These are phyloP conservation scores for Cyprinodon variegatus DNA, from an alignment of 2,113 vertebrate genomes.

Conservation along the genomic window DNA sequence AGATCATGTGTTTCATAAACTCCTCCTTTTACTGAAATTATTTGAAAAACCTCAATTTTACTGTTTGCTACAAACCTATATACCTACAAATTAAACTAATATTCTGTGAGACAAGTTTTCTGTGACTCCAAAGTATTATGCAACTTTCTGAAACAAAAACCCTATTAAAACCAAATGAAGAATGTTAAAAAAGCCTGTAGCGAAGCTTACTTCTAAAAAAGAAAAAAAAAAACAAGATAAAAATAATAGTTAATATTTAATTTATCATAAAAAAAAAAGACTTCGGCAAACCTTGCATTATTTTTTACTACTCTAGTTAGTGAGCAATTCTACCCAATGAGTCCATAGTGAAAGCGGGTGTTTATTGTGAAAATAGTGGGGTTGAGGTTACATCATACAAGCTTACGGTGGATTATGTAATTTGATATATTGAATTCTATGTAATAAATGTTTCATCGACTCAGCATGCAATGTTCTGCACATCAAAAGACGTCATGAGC, in stretches of 20 bases:
- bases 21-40: background rate
- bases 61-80: background rate
- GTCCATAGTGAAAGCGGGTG: background rate
- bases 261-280: background rate
- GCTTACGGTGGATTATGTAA: background rate
- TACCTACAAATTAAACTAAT: background rate
- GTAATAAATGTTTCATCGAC: background rate
- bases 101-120: background rate
- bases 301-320: background rate
- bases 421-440: background rate
- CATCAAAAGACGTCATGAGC: background rate
- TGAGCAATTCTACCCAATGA: background rate
- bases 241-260: background rate
- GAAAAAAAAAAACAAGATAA: rapidly evolving
- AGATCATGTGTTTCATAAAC: background rate
- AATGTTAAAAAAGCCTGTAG: slow-evolving; percentile 1
- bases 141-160: background rate
- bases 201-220: background rate
- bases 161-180: background rate
- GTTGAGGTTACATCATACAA: background rate
- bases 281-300: background rate
- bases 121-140: background rate
- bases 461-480: background rate
- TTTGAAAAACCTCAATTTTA: background rate
- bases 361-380: background rate